Evolutionary conservation across 2,888 invertebrate genomes (phyloP), one percentile per base, ranked within the genome.

Genomic region (Tupiocoris notatus): DNA sequence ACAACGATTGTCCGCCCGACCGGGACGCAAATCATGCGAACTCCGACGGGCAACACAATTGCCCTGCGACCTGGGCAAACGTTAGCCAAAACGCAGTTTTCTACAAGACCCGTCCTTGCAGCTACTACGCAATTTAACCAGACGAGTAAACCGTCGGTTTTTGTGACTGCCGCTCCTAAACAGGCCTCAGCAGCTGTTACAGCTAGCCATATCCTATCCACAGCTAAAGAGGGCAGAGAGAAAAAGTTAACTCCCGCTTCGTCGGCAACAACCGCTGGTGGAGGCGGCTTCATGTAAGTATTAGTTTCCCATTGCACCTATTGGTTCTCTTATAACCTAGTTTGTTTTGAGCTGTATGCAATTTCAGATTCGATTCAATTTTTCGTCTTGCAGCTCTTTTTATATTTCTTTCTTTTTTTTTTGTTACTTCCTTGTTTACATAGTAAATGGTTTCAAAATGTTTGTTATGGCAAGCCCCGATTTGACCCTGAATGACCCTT

Each of bases 201-300:
- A 78, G 84, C 81, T 2, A 73, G 83, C 0, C 84, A 82, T 85
- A 7, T 84, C 84, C 57, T 86, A 83, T 86, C 91, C 9, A 85
- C 90, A 39, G 86, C 89, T 80, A 92, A 91, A 85, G 93, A 93
- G 12, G 24, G 62, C 81, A 92, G 92, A 83, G 92, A 92, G 82
- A 93, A 92, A 84, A 91, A 90, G 82, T 85, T 87, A 54, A 87
- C 89, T 73, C 87, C 88, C 54, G 85, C 86, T 16, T 61, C 73
- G 7, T 58, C 59, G 9, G 24, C 70, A 22, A 12, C 39, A 3
- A 12, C 6, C 12, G 39, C 6, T 39, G 39, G 39, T 64, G n/a
- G n/a, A n/a, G n/a, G n/a, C n/a, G 86, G 85, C 79, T 85, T 86
- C 81, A 85, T 85, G 86, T 86, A 80, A 83, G 84, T 83, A 17